Evolutionary conservation across 2,888 invertebrate species (phyloP).

Genomic region (Leptinotarsa rubiginosa): DNA sequence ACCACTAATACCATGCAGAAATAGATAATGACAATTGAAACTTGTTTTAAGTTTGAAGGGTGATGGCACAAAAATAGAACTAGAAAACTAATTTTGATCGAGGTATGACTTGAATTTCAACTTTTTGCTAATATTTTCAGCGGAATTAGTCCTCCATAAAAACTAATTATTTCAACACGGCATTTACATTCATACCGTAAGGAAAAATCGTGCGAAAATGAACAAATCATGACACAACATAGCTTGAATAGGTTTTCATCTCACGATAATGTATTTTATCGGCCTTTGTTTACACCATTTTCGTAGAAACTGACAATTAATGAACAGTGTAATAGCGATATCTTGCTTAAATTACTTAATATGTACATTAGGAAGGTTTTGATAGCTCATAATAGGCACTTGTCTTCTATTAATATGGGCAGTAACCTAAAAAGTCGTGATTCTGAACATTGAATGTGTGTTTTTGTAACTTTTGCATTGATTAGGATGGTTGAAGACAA

Average conservation of each 20-base stretch:
- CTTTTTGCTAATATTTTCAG: too few species aligned
- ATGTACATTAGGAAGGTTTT: slow-evolving; percentile 10
- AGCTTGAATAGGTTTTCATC: slow-evolving; percentile 21
- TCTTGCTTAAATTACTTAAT: slow-evolving; percentile 5
- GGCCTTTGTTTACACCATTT: slow-evolving; percentile 17
- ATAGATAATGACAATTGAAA: too few species aligned
- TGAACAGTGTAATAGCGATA: neutral
- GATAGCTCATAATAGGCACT: slow-evolving; percentile 8
- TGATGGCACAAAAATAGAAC: too few species aligned
- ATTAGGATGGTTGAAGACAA: neutral
- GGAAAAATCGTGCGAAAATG: slow-evolving; percentile 27
- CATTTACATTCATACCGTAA: neutral
- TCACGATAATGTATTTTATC: slow-evolving; percentile 31
- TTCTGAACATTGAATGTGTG: neutral
- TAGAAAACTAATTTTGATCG: too few species aligned
- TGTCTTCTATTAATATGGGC: neutral
- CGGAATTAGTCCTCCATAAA: neutral
- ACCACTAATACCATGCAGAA: too few species aligned
- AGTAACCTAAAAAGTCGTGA: neutral
- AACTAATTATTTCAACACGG: neutral
- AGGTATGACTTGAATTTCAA: too few species aligned
- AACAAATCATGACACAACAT: slow-evolving; percentile 33
- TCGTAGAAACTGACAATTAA: slow-evolving; percentile 16
- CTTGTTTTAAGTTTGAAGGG: too few species aligned
- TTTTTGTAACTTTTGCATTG: neutral